Evolutionary conservation across 1,140 invertebrate genomes (phyloP), one percentile per base, ranked within the genome.

Genomic region (Drosophila parabipectinata): DNA sequence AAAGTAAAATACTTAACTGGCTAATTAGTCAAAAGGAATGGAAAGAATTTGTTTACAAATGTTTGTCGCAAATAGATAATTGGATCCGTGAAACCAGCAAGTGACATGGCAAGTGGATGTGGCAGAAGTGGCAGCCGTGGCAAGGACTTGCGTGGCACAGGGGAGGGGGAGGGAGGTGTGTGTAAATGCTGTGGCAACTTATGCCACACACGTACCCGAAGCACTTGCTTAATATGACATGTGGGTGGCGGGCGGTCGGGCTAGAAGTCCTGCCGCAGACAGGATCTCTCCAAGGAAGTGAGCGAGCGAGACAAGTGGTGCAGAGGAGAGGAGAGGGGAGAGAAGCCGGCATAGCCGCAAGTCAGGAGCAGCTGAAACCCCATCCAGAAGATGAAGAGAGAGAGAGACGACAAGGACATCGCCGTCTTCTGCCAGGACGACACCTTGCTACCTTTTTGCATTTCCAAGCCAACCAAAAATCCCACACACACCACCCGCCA

Each of bases 161-260:
- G 9, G 45, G 26, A 18, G 10, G 26, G n/a, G 12, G 64, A 69
- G 74, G 47, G 18, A 8, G 32, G n/a, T 10, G 64, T 69, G 79
- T 77, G 74, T 84, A 76, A 87, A 72, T 78, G 69, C 85, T 77
- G 83, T 61, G 78, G 69, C 74, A 87, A 87, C 74, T 87, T 82
- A 87, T 87, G 82, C 78, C 78, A 58, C 67, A 88, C 82, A 88
- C 82, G 83, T 87, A 64, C 72, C 52, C 71, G 15, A 52, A 37
- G 59, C 82, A 87, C 66, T 87, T 75, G 78, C 82, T 81, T 87
- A 87, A 85, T 85, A 85, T 78, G 81, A 85, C 73, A 87, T 69
- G 62, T 74, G 68, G 55, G 39, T 59, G 44, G 58, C 48, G 12
- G 62, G 48, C 10, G 39, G 39, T 8, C 39, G 39, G 44, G 50